These are phyloP conservation scores for Mesitornis unicolor DNA, from an alignment of 2,113 vertebrate species.

Conservation along the genomic window DNA sequence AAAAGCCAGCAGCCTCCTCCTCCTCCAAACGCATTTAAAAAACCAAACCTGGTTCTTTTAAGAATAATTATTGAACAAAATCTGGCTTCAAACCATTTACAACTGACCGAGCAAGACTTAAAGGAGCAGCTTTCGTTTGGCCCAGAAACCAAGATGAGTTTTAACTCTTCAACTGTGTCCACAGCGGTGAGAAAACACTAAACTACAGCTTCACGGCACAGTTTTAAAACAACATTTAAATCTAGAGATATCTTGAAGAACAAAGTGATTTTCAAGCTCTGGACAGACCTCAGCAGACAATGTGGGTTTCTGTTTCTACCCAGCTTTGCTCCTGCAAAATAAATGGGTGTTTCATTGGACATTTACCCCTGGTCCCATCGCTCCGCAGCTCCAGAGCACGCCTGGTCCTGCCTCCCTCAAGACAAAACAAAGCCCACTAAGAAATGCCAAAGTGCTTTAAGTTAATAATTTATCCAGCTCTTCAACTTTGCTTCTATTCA, in stretches of 20 bases:
- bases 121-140: not conserved
- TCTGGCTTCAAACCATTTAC: not conserved
- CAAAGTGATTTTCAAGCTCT: not conserved
- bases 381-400: not conserved
- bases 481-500: constrained; percentile 4
- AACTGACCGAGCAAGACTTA: not conserved
- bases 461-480: constrained; percentile 40
- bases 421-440: not conserved
- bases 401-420: not conserved
- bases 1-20: not conserved
- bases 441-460: not conserved
- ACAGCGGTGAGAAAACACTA: fast-evolving
- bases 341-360: fast-evolving
- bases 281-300: not conserved
- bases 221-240: not conserved
- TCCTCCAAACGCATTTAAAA: not conserved
- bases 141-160: not conserved
- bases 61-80: not conserved
- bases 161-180: not conserved
- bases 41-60: not conserved
- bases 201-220: fast-evolving
- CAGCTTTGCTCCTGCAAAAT: not conserved
- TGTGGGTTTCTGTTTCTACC: not conserved
- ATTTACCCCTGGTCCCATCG: fast-evolving
- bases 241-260: not conserved